A percentile compares a stretch with the other conserved stretches of the same genome.
Conservation (phyloP, 2,113 vertebrate genomes). For the Illadopsis cleaveri region DNA sequence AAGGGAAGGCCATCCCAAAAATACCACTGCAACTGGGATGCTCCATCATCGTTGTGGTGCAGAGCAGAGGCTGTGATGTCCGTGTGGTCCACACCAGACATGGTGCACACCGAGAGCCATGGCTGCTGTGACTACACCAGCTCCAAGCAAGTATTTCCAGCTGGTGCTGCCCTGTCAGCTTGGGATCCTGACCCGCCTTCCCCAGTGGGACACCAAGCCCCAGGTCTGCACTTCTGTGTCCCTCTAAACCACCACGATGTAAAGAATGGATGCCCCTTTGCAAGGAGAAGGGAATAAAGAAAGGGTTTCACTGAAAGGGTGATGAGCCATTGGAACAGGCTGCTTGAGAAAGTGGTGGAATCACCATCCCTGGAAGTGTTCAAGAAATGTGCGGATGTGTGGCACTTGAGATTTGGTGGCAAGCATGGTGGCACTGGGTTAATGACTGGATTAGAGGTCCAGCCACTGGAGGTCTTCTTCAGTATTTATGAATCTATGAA, state of each 20-base stretch:
- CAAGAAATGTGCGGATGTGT: neutral
- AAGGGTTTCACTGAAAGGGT: neutral
- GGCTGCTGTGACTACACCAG: neutral
- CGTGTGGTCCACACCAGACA: fast-evolving
- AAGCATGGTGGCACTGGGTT: neutral
- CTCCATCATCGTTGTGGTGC: fast-evolving
- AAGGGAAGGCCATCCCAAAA: neutral
- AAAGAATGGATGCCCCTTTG: neutral
- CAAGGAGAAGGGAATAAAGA: neutral
- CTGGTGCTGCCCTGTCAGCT: neutral
- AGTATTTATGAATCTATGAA: neutral
- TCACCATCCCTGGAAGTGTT: neutral
- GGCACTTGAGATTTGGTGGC: neutral
- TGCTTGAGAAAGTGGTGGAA: neutral
- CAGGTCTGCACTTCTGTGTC: neutral
- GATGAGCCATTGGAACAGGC: neutral
- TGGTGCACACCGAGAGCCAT: fast-evolving
- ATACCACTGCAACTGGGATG: neutral
- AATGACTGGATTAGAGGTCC: neutral
- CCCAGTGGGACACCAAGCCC: fast-evolving
- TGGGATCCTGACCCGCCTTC: neutral
- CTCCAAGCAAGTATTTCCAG: neutral
- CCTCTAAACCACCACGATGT: fast-evolving
- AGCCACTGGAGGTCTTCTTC: neutral
- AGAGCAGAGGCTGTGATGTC: fast-evolving